Conservation (phyloP, 2,888 invertebrate genomes). For the Oscheius sp. region DNA sequence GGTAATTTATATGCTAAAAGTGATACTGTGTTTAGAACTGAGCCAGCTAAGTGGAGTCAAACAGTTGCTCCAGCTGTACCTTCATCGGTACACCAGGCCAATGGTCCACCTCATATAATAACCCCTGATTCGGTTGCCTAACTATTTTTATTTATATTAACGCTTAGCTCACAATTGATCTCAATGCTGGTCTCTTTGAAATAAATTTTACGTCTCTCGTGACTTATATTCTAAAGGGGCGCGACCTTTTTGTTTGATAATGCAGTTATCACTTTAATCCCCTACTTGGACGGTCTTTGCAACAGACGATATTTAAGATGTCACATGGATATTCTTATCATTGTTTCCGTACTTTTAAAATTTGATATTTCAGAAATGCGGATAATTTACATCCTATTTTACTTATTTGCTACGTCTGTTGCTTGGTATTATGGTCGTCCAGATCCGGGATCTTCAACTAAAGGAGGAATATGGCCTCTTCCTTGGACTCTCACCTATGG, state of each 20-base stretch:
- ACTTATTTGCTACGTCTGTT: neutral
- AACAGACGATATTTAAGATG: neutral
- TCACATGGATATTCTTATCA: neutral
- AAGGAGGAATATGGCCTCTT: constrained; percentile 31
- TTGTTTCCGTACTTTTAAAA: too few species aligned
- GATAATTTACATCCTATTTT: constrained; percentile 1
- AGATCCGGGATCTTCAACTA: constrained; percentile 29
- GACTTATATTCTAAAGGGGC: too few species aligned
- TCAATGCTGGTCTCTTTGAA: too few species aligned
- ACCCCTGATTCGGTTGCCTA: constrained; percentile 12
- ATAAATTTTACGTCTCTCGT: too few species aligned
- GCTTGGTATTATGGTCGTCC: constrained; percentile 35
- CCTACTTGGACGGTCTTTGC: neutral
- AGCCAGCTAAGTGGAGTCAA: constrained; percentile 43
- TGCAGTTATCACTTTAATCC: neutral
- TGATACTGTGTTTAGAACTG: constrained; percentile 32
- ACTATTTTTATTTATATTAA: neutral
- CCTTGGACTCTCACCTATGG: constrained; percentile 29
- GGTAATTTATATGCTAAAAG: constrained; percentile 5
- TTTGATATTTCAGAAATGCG: constrained; percentile 15
- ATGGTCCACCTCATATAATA: constrained; percentile 14
- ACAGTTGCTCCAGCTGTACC: constrained; percentile 4
- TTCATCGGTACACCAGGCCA: neutral
- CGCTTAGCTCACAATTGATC: neutral
- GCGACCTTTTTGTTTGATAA: too few species aligned